These are phyloP conservation scores for Trissonchulus latispiculum DNA, from an alignment of 2,888 invertebrate species.

Conservation along the genomic window DNA sequence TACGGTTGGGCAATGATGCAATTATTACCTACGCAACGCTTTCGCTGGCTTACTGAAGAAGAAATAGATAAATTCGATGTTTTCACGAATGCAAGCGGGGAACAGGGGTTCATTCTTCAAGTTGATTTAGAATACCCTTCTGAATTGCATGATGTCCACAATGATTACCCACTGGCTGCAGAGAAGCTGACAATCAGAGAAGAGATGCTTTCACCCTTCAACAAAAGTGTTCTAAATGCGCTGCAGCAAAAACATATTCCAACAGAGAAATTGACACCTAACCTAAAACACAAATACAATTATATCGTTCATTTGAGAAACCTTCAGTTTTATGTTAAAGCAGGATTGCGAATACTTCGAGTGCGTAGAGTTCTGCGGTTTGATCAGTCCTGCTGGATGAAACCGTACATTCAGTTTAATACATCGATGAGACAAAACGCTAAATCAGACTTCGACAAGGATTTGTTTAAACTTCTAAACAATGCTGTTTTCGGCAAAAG, in stretches of 20 bases:
- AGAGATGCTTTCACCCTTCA: background rate
- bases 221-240: background rate
- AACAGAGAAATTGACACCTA: background rate
- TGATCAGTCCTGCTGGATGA: background rate
- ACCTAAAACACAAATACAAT: background rate
- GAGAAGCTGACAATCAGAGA: background rate
- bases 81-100: no score
- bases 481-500: conserved; percentile 10
- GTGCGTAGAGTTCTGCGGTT: background rate
- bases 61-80: no score
- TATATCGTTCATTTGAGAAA: background rate
- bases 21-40: no score
- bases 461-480: conserved; percentile 6
- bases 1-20: no score
- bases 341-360: background rate
- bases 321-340: background rate
- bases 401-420: conserved; percentile 2
- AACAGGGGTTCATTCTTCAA: background rate
- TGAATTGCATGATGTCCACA: conserved; percentile 1
- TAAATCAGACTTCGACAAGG: background rate
- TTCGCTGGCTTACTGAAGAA: no score
- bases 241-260: background rate
- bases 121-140: conserved; percentile 9
- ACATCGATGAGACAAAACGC: background rate
- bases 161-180: background rate